Conservation (phyloP, 2,888 invertebrate species). For the Torymus tubicola region DNA sequence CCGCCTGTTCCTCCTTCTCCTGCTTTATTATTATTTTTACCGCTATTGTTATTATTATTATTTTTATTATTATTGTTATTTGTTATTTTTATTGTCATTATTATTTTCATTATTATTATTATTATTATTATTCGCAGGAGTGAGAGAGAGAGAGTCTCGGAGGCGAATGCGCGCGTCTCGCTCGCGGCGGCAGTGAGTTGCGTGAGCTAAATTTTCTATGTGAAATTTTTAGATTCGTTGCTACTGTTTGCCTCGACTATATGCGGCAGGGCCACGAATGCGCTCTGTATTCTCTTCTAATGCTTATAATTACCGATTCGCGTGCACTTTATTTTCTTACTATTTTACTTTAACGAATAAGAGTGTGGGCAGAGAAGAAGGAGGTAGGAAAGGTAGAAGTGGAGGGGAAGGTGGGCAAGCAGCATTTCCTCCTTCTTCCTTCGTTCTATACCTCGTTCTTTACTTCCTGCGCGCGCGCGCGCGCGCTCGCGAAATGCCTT, state of each 20-base stretch:
- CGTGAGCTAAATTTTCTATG: constrained; percentile 53
- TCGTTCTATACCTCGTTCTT: no score
- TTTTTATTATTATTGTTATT: constrained; percentile 64
- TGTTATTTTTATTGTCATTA: constrained; percentile 34
- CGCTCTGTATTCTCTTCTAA: constrained; percentile 39
- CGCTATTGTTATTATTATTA: constrained; percentile 67
- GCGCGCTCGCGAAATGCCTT: constrained; percentile 20
- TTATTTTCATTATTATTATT: constrained; percentile 39
- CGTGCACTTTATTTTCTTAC: constrained; percentile 58
- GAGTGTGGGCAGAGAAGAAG: no score
- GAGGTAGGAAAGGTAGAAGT: no score
- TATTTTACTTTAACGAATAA: constrained; percentile 34
- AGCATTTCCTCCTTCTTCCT: no score
- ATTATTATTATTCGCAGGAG: constrained; percentile 4
- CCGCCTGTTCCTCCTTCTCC: no score
- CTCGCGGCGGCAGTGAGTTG: constrained; percentile 27
- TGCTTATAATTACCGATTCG: constrained; percentile 59
- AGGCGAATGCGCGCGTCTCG: neutral
- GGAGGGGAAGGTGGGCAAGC: no score
- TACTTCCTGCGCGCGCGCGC: neutral
- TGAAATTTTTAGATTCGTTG: constrained; percentile 48
- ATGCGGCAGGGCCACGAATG: neutral
- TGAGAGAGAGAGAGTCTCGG: no score
- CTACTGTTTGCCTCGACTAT: no score
- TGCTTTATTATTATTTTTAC: no score